Conservation (phyloP, 2,888 invertebrate genomes). For the Folsomia candida region DNA sequence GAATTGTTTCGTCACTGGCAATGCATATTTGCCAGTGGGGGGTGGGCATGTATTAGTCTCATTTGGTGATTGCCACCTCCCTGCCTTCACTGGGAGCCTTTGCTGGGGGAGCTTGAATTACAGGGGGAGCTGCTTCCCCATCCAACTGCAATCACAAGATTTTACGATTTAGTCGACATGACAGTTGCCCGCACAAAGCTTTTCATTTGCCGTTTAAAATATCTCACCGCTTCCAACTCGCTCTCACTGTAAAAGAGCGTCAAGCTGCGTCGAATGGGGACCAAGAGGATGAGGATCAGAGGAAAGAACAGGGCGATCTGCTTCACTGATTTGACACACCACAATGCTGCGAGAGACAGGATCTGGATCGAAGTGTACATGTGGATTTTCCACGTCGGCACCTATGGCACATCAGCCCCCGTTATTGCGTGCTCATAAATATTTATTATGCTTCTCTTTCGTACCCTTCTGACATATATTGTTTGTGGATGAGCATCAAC, state of each 20-base stretch:
- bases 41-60: too few species aligned
- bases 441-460: constrained; percentile 51
- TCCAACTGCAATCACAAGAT: too few species aligned
- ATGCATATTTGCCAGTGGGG: too few species aligned
- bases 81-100: too few species aligned
- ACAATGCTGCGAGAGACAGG: constrained; percentile 71
- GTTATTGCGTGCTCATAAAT: neutral
- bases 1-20: too few species aligned
- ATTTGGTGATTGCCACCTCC: too few species aligned
- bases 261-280: constrained; percentile 75
- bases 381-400: constrained; percentile 80
- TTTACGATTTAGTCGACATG: too few species aligned
- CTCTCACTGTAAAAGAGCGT: constrained; percentile 72
- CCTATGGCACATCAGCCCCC: neutral
- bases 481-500: constrained; percentile 91
- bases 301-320: constrained; percentile 83
- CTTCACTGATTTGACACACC: constrained; percentile 84
- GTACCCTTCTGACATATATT: constrained; percentile 80
- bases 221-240: constrained; percentile 75
- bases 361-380: constrained; percentile 83
- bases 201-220: too few species aligned
- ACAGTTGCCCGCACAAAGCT: too few species aligned
- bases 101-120: too few species aligned
- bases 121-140: too few species aligned
- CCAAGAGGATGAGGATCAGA: constrained; percentile 87